phyloP scores from a whole-genome alignment of 2,888 invertebrate species.

The Polydesmus complanatus region DNA sequence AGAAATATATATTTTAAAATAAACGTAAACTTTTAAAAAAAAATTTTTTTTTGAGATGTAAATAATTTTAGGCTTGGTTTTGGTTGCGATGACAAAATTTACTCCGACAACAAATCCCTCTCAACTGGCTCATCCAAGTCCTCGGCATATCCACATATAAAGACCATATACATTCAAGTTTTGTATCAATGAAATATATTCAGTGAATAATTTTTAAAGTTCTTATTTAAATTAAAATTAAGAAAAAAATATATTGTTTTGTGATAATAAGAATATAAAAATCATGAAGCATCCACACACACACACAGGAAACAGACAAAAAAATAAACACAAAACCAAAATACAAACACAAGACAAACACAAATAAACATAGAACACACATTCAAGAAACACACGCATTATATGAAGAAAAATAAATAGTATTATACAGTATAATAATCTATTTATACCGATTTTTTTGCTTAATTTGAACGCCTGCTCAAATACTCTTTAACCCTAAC shows the following conservation, averaged over 20 bases:
- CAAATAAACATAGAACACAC: not conserved
- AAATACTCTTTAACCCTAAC: no score
- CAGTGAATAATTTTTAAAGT: slow-evolving; percentile 1
- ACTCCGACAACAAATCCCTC: slow-evolving; percentile 17
- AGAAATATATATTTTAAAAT: no score
- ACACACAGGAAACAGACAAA: not conserved
- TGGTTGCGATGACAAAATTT: slow-evolving; percentile 8
- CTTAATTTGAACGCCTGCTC: no score
- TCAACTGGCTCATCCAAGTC: slow-evolving; percentile 19
- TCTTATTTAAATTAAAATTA: not conserved
- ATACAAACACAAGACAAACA: not conserved
- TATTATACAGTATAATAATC: no score
- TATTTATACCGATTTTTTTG: no score
- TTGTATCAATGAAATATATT: not conserved
- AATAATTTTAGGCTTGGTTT: not conserved
- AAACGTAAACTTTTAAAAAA: not conserved
- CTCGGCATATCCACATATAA: slow-evolving; percentile 6
- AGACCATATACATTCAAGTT: not conserved
- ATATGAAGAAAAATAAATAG: no score
- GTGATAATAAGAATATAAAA: not conserved
- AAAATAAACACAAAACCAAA: not conserved
- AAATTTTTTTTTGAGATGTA: not conserved
- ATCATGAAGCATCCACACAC: not conserved
- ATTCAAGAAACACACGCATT: no score
- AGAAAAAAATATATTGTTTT: not conserved